A percentile compares a stretch with the other conserved stretches of the same genome.
Conservation (phyloP, 2,797 vertebrate genomes). For the Peromyscus melanophrys region DNA sequence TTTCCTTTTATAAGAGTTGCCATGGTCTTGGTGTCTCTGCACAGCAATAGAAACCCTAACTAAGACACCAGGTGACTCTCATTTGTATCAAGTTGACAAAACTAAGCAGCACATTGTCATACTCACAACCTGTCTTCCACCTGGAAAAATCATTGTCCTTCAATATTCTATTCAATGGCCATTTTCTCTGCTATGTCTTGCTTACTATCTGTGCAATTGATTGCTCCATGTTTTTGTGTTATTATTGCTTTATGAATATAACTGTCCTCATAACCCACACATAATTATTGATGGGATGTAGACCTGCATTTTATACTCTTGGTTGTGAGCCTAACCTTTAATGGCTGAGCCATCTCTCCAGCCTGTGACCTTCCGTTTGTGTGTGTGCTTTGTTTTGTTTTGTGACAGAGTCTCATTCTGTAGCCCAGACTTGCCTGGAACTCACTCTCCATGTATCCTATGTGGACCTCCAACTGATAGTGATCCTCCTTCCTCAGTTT, state of each 20-base stretch:
- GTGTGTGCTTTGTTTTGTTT: background rate
- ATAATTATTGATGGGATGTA: background rate
- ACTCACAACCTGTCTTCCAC: background rate
- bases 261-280: background rate
- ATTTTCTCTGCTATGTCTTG: background rate
- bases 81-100: background rate
- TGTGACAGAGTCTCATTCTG: background rate
- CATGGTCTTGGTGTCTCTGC: background rate
- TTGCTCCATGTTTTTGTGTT: background rate
- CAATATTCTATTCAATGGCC: background rate
- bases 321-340: no score
- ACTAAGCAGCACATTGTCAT: background rate
- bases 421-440: background rate
- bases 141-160: slow-evolving; percentile 25
- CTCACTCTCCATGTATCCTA: background rate
- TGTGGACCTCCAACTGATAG: background rate
- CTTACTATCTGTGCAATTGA: background rate
- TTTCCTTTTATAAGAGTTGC: background rate
- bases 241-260: background rate
- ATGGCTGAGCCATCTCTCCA: no score
- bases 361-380: background rate
- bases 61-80: background rate
- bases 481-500: background rate
- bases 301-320: background rate
- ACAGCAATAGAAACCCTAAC: background rate